Conservation (phyloP, 2,797 vertebrate species). For the Podarcis lilfordi region DNA sequence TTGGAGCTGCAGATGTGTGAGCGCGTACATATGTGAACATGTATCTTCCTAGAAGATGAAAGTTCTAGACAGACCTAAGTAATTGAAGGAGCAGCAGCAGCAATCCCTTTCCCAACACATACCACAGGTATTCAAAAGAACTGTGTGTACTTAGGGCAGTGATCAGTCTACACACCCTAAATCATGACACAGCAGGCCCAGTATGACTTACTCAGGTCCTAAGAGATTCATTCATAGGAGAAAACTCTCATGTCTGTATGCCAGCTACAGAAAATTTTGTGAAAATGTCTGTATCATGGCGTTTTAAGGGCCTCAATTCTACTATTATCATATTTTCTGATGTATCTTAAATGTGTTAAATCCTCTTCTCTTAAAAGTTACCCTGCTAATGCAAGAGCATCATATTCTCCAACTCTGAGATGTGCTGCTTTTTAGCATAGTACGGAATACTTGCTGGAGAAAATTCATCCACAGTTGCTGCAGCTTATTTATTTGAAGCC, state of each 20-base stretch:
- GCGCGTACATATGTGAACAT: neutral
- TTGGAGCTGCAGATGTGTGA: neutral
- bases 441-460: neutral
- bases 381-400: neutral
- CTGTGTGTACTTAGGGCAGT: accelerated
- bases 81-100: neutral
- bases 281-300: neutral
- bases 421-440: neutral
- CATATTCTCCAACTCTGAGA: neutral
- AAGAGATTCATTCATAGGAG: constrained; percentile 97
- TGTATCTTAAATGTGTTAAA: neutral
- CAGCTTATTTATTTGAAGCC: neutral
- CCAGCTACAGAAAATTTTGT: neutral
- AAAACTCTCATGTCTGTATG: constrained; percentile 98
- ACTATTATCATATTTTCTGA: neutral
- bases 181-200: constrained; percentile 42
- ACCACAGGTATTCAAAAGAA: neutral
- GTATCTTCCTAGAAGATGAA: neutral
- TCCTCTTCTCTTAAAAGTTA: neutral
- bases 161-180: too few relatives aligned
- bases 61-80: neutral
- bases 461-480: neutral
- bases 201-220: constrained; percentile 91
- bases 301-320: too few relatives aligned
- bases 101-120: neutral